Conservation (phyloP, 2,888 invertebrate genomes). For the Seladonia tumulorum region DNA sequence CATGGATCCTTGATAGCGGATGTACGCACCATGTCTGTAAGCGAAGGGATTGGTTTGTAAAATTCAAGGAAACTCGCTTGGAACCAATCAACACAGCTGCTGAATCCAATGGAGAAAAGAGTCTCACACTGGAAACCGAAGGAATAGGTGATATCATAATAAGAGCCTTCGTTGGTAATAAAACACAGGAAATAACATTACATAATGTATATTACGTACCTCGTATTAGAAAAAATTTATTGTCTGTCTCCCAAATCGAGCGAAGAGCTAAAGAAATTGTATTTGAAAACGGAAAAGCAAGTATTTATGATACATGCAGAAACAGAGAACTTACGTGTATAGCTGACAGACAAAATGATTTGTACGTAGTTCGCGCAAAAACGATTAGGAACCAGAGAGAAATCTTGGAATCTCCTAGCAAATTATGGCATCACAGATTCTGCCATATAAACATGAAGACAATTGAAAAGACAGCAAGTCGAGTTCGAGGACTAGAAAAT, state of each 20-base stretch:
- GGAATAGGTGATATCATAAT: conserved; percentile 20
- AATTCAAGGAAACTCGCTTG: not conserved
- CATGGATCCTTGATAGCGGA: conserved; percentile 30
- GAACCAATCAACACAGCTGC: conserved; percentile 30
- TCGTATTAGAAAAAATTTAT: conserved; percentile 25
- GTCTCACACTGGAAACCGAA: conserved; percentile 15
- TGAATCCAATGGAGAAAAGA: not conserved
- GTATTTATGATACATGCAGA: conserved; percentile 4
- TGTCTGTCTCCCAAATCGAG: conserved; percentile 33
- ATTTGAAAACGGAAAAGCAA: conserved; percentile 17
- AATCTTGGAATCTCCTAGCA: not conserved
- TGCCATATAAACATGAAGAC: conserved; percentile 1
- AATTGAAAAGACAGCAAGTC: conserved; percentile 1
- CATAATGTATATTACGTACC: conserved; percentile 28
- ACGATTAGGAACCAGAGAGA: not conserved
- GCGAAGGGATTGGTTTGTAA: conserved; percentile 21
- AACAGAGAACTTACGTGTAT: conserved; percentile 7
- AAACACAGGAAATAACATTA: not conserved
- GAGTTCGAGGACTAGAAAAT: conserved; percentile 19
- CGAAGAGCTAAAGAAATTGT: conserved; percentile 18
- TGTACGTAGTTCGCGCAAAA: conserved; percentile 18
- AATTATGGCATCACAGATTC: conserved; percentile 5
- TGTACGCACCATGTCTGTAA: conserved; percentile 36
- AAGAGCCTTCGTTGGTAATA: conserved; percentile 9
- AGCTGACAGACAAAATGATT: conserved; percentile 19